Percentiles rank a stretch among this genome's conserved stretches.
phyloP scores from a whole-genome alignment of 2,888 invertebrate species.

The Torymus aiolomorphi region DNA sequence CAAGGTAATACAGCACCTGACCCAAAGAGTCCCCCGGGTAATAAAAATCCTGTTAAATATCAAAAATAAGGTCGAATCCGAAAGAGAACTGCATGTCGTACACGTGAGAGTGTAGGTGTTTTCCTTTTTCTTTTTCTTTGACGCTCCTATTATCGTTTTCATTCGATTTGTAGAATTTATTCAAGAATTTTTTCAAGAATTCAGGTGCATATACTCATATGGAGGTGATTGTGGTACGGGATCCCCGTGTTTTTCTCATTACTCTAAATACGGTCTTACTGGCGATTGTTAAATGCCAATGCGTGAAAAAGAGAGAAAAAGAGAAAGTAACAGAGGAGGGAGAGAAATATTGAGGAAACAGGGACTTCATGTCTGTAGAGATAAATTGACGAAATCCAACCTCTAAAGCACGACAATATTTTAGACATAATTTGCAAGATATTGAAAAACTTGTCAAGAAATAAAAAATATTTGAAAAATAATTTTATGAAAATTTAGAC shows the following conservation, averaged over 20 bases:
- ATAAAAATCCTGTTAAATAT: constrained; percentile 73
- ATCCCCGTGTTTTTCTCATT: constrained; percentile 24
- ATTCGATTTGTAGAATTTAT: too few relatives aligned
- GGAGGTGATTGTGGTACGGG: not conserved
- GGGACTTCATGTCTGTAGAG: not conserved
- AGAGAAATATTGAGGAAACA: constrained; percentile 5
- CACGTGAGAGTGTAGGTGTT: constrained; percentile 1
- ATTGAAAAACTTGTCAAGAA: too few relatives aligned
- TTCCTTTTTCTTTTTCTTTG: not conserved
- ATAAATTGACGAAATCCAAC: not conserved
- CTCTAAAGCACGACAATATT: not conserved
- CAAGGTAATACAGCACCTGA: constrained; percentile 74
- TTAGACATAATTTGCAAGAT: too few relatives aligned
- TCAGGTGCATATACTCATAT: not conserved
- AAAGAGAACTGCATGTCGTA: not conserved
- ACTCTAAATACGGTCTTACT: constrained; percentile 18
- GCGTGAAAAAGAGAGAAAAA: not conserved
- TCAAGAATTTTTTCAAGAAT: too few relatives aligned
- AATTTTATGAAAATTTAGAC: too few relatives aligned
- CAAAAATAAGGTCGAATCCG: constrained; percentile 58
- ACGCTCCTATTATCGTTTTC: too few relatives aligned
- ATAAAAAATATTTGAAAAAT: too few relatives aligned
- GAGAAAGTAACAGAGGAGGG: constrained; percentile 9
- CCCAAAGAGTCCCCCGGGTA: constrained; percentile 72
- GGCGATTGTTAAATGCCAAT: not conserved